phyloP scores from a whole-genome alignment of 2,888 invertebrate genomes.

The Phyllotreta cruciferae region DNA sequence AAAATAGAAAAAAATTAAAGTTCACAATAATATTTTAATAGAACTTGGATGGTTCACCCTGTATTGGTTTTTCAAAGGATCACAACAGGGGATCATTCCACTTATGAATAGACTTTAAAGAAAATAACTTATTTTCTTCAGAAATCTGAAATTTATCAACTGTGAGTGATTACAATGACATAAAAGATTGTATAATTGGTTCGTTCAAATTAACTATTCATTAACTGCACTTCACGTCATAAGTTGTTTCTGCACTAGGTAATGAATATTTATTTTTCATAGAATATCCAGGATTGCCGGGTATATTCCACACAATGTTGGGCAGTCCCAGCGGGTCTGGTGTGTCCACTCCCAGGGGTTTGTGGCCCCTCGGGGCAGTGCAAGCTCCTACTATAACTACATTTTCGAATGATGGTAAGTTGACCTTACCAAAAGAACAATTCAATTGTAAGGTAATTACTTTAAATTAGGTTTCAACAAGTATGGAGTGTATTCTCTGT shows the following conservation, averaged over 20 bases:
- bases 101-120: too few species aligned
- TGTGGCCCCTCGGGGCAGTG: constrained; percentile 64
- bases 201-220: background rate
- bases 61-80: too few species aligned
- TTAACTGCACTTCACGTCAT: background rate
- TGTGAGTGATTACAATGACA: too few species aligned
- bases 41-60: too few species aligned
- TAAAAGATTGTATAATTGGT: too few species aligned
- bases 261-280: background rate
- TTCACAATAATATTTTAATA: too few species aligned
- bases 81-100: too few species aligned
- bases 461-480: constrained; percentile 67
- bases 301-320: constrained; percentile 17
- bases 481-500: constrained; percentile 75
- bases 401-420: constrained; percentile 58
- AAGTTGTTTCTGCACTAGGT: background rate
- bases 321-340: constrained; percentile 60
- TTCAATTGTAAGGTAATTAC: constrained; percentile 9
- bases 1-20: too few species aligned
- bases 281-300: constrained; percentile 14
- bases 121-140: too few species aligned
- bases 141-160: too few species aligned
- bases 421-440: background rate
- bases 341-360: constrained; percentile 58
- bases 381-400: constrained; percentile 56